These are phyloP conservation scores for Podabrus alpinus DNA, from an alignment of 2,888 invertebrate genomes.

Conservation along the genomic window DNA sequence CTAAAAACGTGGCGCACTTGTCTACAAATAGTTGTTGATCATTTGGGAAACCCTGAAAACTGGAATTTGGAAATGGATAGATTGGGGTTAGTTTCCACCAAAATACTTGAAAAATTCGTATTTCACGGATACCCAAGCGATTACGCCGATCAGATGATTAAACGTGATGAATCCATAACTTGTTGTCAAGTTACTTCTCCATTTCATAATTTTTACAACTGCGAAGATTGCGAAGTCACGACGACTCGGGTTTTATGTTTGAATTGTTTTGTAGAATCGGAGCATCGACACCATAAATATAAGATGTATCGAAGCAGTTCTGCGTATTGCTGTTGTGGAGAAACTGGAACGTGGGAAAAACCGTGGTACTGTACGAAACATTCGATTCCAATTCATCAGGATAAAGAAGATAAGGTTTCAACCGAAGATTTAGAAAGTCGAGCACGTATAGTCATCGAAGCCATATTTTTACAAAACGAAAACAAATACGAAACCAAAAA, in stretches of 20 bases:
- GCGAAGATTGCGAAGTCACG: conserved; percentile 96
- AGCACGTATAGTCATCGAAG: too few species aligned
- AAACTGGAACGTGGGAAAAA: conserved; percentile 53
- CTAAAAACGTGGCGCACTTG: conserved; percentile 63
- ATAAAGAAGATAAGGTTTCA: too few species aligned
- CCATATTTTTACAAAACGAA: too few species aligned
- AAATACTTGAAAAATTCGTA: conserved; percentile 80
- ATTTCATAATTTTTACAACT: conserved; percentile 97
- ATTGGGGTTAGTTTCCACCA: conserved; percentile 71
- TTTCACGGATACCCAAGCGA: conserved; percentile 72
- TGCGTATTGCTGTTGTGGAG: conserved; percentile 75
- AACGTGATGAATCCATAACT: conserved; percentile 77
- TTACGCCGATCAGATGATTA: conserved; percentile 63
- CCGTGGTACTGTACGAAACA: too few species aligned
- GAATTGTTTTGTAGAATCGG: conserved; percentile 94
- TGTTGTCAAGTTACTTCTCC: conserved; percentile 95
- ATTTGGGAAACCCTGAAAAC: conserved; percentile 66
- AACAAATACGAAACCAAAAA: too few species aligned
- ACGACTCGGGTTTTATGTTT: conserved; percentile 97
- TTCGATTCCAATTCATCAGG: too few species aligned
- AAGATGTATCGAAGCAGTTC: conserved; percentile 92
- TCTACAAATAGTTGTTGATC: conserved; percentile 74
- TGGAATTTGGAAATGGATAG: conserved; percentile 77
- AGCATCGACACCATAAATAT: conserved; percentile 86
- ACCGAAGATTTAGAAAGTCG: too few species aligned